Evolutionary conservation across 2,113 vertebrate species (phyloP).

Genomic region (Rhodinocichla rosea): DNA sequence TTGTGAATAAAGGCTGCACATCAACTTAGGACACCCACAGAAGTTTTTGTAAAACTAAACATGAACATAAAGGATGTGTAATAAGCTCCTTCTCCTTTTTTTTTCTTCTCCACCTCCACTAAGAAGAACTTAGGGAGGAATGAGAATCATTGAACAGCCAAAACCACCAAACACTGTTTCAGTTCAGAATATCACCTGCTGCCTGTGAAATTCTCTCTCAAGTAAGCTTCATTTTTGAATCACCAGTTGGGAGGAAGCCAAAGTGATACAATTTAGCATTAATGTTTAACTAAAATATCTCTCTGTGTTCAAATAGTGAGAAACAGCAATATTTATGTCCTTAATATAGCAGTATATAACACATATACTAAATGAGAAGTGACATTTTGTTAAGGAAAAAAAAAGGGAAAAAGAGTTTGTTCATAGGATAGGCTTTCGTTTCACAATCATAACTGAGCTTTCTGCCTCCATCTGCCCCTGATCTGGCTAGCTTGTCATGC

Average conservation of each 20-base stretch:
- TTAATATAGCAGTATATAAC: background rate
- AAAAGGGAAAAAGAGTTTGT: rapidly evolving
- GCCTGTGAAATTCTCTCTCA: background rate
- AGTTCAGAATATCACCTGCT: background rate
- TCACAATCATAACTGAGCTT: background rate
- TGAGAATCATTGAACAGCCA: background rate
- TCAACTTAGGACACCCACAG: background rate
- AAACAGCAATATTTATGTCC: background rate
- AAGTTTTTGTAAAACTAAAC: background rate
- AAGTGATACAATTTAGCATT: background rate
- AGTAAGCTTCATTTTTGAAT: background rate
- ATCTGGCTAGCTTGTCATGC: background rate
- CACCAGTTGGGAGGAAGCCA: background rate
- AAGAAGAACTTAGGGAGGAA: background rate
- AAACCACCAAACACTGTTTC: background rate
- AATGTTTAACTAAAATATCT: background rate
- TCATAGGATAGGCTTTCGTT: background rate
- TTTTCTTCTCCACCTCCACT: background rate
- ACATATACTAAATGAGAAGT: background rate
- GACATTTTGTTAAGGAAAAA: background rate
- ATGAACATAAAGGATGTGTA: background rate
- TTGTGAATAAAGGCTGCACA: background rate
- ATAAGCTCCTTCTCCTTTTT: background rate
- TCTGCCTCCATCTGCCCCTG: background rate
- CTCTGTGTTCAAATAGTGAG: background rate